Conservation (phyloP, 2,888 invertebrate genomes). For the Lymantria monacha region DNA sequence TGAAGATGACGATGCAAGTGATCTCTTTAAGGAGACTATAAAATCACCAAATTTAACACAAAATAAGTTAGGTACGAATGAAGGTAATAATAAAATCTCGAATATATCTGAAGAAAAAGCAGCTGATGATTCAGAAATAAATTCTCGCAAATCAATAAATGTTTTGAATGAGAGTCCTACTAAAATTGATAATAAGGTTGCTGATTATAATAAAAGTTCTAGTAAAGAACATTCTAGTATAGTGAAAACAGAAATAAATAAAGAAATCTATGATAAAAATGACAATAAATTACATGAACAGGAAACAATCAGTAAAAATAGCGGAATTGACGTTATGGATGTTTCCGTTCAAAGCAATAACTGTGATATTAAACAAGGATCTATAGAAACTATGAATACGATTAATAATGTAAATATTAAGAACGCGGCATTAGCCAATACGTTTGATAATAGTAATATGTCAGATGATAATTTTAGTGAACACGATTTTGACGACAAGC, state of each 20-base stretch:
- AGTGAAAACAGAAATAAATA: background rate
- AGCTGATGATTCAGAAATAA: background rate
- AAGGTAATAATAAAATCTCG: background rate
- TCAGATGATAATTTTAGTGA: slow-evolving; percentile 20
- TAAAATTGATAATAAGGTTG: too few species aligned
- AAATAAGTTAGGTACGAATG: background rate
- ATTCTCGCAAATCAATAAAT: background rate
- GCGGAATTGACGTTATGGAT: background rate
- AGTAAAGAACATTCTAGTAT: background rate
- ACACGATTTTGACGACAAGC: slow-evolving; percentile 24
- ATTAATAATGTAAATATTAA: slow-evolving; percentile 2
- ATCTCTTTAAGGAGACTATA: slow-evolving; percentile 28
- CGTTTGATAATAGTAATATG: slow-evolving; percentile 4
- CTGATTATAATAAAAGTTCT: too few species aligned
- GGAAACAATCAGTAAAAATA: background rate
- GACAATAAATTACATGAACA: background rate
- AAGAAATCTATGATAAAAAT: background rate
- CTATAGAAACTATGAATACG: background rate
- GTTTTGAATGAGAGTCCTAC: too few species aligned
- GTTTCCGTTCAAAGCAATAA: background rate
- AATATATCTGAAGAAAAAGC: background rate
- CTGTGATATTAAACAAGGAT: background rate
- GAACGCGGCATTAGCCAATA: background rate
- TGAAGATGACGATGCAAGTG: slow-evolving; percentile 44
- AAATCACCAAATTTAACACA: slow-evolving; percentile 4